Evolutionary conservation across 2,888 invertebrate genomes (phyloP).

Genomic region (Chrysolina haemoptera): DNA sequence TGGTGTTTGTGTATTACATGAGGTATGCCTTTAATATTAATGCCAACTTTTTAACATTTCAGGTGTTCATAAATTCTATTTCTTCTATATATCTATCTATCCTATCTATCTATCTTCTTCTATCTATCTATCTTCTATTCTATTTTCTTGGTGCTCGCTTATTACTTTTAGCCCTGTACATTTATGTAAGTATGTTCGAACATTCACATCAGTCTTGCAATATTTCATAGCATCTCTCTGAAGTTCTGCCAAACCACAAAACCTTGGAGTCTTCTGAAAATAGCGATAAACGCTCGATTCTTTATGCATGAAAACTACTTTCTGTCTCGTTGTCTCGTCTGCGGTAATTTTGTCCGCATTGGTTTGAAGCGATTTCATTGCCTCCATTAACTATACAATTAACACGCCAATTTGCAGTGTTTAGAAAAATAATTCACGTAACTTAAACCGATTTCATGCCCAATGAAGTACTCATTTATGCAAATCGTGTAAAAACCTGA

Average conservation of each 20-base stretch:
- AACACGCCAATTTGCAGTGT: slow-evolving; percentile 12
- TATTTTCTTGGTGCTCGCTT: no score
- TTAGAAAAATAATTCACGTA: slow-evolving; percentile 16
- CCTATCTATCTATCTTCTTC: no score
- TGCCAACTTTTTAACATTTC: no score
- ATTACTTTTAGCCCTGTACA: no score
- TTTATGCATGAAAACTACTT: not conserved
- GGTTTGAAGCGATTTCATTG: no score
- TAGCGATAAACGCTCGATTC: not conserved
- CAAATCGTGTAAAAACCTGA: slow-evolving; percentile 4
- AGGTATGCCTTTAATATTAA: no score
- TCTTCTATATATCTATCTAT: no score
- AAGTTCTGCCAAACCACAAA: slow-evolving; percentile 11
- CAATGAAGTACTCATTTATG: slow-evolving; percentile 19
- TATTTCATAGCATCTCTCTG: not conserved
- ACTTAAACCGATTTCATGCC: not conserved
- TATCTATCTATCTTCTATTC: no score
- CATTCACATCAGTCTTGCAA: not conserved
- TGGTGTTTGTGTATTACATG: no score
- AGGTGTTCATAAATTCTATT: no score
- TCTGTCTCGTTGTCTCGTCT: not conserved
- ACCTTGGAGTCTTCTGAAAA: slow-evolving; percentile 4
- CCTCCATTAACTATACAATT: no score
- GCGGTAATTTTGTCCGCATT: not conserved
- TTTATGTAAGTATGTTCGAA: not conserved